A percentile compares a stretch with the other conserved stretches of the same genome.
These are phyloP conservation scores for Bactericera cockerelli DNA, from an alignment of 1,140 invertebrate species.

Conservation along the genomic window DNA sequence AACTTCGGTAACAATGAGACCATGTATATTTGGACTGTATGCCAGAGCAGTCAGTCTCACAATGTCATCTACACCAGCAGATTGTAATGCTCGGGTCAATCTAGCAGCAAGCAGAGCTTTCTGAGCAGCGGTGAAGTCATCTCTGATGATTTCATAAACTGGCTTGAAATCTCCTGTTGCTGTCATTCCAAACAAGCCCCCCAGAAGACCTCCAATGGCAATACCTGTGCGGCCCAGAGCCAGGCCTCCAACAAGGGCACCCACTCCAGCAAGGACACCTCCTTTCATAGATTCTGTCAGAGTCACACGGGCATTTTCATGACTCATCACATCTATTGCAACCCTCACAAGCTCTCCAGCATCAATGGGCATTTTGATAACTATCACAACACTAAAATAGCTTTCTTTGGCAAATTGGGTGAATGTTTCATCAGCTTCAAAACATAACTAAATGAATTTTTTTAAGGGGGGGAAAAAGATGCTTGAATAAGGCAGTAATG, in stretches of 20 bases:
- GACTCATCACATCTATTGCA: background rate
- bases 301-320: background rate
- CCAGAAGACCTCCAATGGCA: background rate
- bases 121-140: background rate
- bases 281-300: background rate
- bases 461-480: too few species aligned
- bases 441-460: too few species aligned
- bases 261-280: background rate
- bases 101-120: background rate
- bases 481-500: too few species aligned
- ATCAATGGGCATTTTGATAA: background rate
- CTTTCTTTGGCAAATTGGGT: too few species aligned
- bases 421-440: too few species aligned
- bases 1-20: background rate
- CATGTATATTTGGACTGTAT: background rate
- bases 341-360: background rate
- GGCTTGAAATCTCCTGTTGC: background rate
- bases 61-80: background rate
- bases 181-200: background rate
- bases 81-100: background rate
- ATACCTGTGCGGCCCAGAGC: background rate
- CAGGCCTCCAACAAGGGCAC: background rate
- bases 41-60: background rate
- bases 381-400: too few species aligned
- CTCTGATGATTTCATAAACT: slow-evolving; percentile 3